Evolutionary conservation across 1,140 invertebrate species (phyloP), one percentile per base, ranked within the genome.

Genomic region (Drosophila malerkotliana): DNA sequence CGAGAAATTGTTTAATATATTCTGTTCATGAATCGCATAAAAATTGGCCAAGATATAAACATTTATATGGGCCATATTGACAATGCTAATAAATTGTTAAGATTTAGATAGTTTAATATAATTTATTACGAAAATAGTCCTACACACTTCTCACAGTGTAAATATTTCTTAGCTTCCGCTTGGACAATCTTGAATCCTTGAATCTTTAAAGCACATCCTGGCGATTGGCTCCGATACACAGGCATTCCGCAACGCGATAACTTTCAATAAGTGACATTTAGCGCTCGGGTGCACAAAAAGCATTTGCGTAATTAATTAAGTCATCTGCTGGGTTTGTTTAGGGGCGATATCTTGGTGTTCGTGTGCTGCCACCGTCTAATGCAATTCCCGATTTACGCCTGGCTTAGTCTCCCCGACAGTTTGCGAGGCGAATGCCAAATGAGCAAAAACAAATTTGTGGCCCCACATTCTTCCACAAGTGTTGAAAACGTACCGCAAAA

Each of bases 241-340:
- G 18, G 18, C 37, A 52, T 32, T 53, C 34, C 18, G 51, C 37
- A 30, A 28, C 62, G 69, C 58, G 32, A 60, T 77, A 81, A 79
- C 66, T 68, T 82, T 51, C 51, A 71, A 81, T 77, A 75, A 69
- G 60, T 59, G 59, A 61, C 79, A 64, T 52, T 72, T 49, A 69
- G 48, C 71, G 66, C 48, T 62, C 60, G 15, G 34, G 56, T 67
- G 58, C 54, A 72, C 49, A 56, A 57, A 59, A 72, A 76, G 24
- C 54, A 73, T 80, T 73, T 77, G 57, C 63, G 60, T 58, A 87
- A 75, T 79, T 84, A 84, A 85, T 85, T 72, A 76, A 72, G 64
- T 58, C 64, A 63, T 73, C 75, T 68, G 52, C 48, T 44, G 39
- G 51, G 55, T 67, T 75, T 64, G 53, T 53, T 73, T 73, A 54